Conservation (phyloP, 2,113 vertebrate genomes). For the Gallinago jamesoni region DNA sequence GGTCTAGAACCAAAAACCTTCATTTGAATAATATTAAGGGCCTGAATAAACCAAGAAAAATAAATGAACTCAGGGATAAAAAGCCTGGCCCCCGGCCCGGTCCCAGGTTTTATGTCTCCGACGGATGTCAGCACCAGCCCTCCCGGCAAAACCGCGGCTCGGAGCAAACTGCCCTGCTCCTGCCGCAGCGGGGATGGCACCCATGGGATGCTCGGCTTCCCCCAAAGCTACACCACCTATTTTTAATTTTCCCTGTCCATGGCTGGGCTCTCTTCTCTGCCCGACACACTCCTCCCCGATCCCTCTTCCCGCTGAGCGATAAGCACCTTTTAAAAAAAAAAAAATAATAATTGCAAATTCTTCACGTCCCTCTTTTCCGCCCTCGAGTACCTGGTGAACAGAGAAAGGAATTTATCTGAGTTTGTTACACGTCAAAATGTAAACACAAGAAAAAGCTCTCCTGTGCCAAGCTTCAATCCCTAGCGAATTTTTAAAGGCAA, state of each 20-base stretch:
- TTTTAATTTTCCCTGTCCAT: neutral
- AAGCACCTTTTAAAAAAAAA: neutral
- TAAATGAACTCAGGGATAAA: slow-evolving; percentile 23
- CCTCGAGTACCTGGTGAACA: neutral
- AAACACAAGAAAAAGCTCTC: neutral
- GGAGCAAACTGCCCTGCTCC: neutral
- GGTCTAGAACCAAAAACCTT: neutral
- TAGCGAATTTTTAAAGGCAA: neutral
- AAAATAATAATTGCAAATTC: neutral
- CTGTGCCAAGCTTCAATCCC: neutral
- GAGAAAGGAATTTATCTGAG: neutral
- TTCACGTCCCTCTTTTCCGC: neutral
- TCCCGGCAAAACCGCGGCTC: neutral
- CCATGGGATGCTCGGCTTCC: neutral
- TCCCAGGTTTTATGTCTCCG: neutral
- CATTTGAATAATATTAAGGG: neutral
- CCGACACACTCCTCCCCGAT: fast-evolving
- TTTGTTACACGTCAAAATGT: neutral
- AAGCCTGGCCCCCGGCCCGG: neutral
- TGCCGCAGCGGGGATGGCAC: neutral
- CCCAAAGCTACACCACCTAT: neutral
- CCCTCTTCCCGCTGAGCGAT: neutral
- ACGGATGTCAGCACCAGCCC: neutral
- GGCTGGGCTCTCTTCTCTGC: neutral
- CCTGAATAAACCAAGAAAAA: slow-evolving; percentile 25